A percentile compares a stretch with the other conserved stretches of the same genome.
Evolutionary conservation across 2,888 invertebrate species (phyloP).

Genomic region (Ferrisia virgata): DNA sequence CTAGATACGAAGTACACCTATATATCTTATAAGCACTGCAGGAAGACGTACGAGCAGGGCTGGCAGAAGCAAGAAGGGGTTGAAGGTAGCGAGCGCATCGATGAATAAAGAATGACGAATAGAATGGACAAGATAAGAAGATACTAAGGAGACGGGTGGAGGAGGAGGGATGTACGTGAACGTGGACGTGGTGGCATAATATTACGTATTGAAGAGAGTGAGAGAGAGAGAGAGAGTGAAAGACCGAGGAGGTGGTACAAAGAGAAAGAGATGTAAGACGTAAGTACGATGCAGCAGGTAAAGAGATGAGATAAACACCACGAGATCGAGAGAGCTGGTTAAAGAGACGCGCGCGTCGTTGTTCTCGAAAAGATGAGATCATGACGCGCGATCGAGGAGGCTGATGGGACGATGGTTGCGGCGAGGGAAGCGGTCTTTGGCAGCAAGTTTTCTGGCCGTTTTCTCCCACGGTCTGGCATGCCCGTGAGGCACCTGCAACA

Average conservation of each 20-base stretch:
- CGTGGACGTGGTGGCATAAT: background rate
- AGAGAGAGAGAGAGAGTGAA: background rate
- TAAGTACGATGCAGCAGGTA: background rate
- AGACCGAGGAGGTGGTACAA: background rate
- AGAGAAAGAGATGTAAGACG: no score
- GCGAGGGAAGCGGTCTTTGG: slow-evolving; percentile 18
- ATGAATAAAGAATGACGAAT: background rate
- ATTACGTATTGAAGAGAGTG: background rate
- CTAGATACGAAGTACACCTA: no score
- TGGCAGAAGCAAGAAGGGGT: background rate
- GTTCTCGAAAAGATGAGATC: slow-evolving; percentile 17
- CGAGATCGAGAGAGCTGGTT: background rate
- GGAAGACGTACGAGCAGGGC: no score
- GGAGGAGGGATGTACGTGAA: background rate
- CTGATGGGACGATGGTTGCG: background rate
- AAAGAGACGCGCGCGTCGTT: slow-evolving; percentile 20
- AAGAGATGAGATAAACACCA: slow-evolving; percentile 7
- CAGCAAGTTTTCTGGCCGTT: slow-evolving; percentile 43
- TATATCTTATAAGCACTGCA: no score
- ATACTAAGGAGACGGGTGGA: background rate
- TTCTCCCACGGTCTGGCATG: slow-evolving; percentile 47
- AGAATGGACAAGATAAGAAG: background rate
- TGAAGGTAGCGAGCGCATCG: background rate
- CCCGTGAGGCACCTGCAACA: slow-evolving; percentile 45
- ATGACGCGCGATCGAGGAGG: slow-evolving; percentile 1